phyloP scores from a whole-genome alignment of 2,113 vertebrate genomes.

The Grantiella picta region DNA sequence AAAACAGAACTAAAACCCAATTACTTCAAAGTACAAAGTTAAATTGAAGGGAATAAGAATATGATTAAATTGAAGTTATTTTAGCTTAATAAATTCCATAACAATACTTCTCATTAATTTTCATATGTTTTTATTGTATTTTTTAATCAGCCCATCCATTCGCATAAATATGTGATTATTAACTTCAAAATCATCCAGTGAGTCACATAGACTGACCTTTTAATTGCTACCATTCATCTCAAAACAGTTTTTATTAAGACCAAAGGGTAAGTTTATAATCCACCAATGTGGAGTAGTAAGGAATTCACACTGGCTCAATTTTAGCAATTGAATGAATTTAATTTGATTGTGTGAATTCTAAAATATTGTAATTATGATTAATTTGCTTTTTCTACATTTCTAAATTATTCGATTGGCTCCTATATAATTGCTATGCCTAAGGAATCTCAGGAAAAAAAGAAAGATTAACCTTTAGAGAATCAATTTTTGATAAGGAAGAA shows the following conservation, averaged over 20 bases:
- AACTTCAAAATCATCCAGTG: background rate
- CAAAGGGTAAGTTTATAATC: background rate
- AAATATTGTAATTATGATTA: background rate
- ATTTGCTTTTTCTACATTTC: background rate
- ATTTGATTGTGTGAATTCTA: background rate
- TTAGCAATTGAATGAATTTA: conserved; percentile 21
- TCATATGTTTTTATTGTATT: background rate
- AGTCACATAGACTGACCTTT: background rate
- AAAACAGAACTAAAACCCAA: background rate
- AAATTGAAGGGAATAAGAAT: background rate
- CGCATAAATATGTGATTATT: background rate
- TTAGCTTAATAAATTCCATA: background rate
- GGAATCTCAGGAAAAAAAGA: background rate
- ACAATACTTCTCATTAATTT: background rate
- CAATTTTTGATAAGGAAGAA: conserved; percentile 1
- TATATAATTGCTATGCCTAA: background rate
- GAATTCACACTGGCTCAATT: background rate
- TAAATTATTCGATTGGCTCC: background rate
- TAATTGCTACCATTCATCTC: background rate
- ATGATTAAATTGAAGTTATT: background rate
- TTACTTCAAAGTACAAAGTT: background rate
- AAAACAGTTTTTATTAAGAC: background rate
- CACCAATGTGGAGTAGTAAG: background rate
- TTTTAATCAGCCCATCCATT: background rate
- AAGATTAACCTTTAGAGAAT: background rate